phyloP scores from a whole-genome alignment of 2,888 invertebrate species.

The Chalcosyrphus nemorum region DNA sequence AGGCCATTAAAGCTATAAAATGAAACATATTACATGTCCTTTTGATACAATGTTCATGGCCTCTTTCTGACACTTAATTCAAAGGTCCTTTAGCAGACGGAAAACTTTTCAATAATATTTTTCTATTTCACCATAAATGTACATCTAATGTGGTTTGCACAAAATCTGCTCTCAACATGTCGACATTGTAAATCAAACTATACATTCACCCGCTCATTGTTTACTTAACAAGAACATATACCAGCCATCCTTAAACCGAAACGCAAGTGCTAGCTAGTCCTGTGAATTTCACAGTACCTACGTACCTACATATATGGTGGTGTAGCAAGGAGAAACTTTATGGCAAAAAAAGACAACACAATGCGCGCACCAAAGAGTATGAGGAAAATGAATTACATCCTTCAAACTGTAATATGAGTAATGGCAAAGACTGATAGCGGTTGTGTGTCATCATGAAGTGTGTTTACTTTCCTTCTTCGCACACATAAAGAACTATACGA shows the following conservation, averaged over 20 bases:
- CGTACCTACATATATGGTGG: too few relatives aligned
- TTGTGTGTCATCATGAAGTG: constrained; percentile 60
- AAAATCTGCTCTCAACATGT: background rate
- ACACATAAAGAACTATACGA: constrained; percentile 2
- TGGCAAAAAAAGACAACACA: constrained; percentile 3
- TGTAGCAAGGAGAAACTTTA: constrained; percentile 5
- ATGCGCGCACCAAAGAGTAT: constrained; percentile 11
- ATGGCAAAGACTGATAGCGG: constrained; percentile 66
- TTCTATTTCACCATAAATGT: constrained; percentile 22
- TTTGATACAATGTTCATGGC: background rate
- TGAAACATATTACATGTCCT: background rate
- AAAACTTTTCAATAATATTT: constrained; percentile 30
- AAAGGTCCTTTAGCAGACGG: background rate
- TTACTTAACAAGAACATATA: constrained; percentile 4
- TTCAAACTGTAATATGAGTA: constrained; percentile 70
- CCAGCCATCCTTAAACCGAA: background rate
- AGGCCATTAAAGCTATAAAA: too few relatives aligned
- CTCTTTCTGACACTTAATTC: background rate
- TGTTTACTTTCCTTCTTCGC: constrained; percentile 36
- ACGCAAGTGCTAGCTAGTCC: background rate
- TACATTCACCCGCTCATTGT: constrained; percentile 23
- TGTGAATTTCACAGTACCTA: background rate
- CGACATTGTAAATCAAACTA: constrained; percentile 50
- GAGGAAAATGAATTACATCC: constrained; percentile 71
- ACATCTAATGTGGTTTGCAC: constrained; percentile 37